These are phyloP conservation scores for Isichthys henryi DNA, from an alignment of 2,113 vertebrate species.

Conservation along the genomic window DNA sequence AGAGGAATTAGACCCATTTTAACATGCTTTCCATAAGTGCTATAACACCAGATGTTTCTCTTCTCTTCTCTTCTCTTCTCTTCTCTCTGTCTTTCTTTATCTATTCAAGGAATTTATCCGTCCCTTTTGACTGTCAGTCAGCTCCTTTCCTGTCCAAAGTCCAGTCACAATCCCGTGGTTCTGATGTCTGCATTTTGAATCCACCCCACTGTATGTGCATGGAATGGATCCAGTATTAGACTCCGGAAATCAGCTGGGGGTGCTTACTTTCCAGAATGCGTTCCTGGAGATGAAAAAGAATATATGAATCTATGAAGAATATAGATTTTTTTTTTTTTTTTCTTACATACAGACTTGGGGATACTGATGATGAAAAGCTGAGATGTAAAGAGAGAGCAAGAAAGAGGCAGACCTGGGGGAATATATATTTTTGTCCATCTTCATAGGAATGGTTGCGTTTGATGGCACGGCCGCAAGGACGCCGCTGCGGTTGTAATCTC, in stretches of 20 bases:
- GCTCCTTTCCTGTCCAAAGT: constrained; percentile 13
- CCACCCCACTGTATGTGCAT: not conserved
- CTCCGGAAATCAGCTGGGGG: not conserved
- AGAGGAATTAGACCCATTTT: not conserved
- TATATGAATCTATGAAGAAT: constrained; percentile 6
- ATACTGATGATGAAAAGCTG: not conserved
- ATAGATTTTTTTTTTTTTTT: not conserved
- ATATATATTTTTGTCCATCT: not conserved
- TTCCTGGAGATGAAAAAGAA: constrained; percentile 9
- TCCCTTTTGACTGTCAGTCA: not conserved
- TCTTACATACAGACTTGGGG: not conserved
- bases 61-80: not conserved
- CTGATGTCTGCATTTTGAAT: not conserved
- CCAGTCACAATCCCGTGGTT: not conserved
- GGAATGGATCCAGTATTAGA: not conserved
- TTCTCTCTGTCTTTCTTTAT: not conserved
- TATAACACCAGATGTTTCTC: not conserved
- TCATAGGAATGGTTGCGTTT: constrained; percentile 2
- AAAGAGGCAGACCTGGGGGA: constrained; percentile 3
- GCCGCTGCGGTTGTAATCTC: constrained; percentile 15
- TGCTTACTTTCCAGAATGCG: not conserved
- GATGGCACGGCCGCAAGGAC: not conserved
- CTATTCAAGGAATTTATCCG: not conserved
- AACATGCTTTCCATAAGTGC: not conserved
- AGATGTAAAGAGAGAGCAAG: not conserved